Evolutionary conservation across 1,140 invertebrate species (phyloP).

Genomic region (Drosophila mauritiana): DNA sequence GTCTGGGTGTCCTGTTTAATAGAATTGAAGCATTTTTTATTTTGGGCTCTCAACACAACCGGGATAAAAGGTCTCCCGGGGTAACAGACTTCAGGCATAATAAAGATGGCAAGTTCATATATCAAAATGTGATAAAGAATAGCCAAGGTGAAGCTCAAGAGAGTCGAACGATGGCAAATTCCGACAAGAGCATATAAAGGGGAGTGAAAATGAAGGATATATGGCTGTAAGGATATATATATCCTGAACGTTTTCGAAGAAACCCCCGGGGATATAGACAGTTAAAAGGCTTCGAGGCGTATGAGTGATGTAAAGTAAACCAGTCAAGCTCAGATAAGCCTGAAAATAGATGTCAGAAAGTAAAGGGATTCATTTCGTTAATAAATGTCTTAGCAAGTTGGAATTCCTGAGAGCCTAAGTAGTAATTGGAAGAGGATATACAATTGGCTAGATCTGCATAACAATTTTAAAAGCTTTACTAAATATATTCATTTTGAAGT

Average conservation of each 20-base stretch:
- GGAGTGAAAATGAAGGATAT: neutral
- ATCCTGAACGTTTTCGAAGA: constrained; percentile 17
- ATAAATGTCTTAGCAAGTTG: neutral
- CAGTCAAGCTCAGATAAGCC: constrained; percentile 5
- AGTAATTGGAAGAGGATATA: neutral
- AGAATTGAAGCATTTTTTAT: constrained; percentile 71
- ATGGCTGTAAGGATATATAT: neutral
- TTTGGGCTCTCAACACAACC: constrained; percentile 41
- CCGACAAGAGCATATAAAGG: neutral
- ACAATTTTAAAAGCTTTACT: neutral
- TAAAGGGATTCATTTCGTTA: neutral
- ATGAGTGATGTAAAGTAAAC: neutral
- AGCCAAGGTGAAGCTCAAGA: neutral
- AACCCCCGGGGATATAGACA: constrained; percentile 14
- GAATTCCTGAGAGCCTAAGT: neutral
- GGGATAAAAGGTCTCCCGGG: constrained; percentile 64
- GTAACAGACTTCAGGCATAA: constrained; percentile 51
- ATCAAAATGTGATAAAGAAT: constrained; percentile 51
- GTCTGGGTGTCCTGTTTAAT: constrained; percentile 46
- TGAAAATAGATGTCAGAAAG: neutral
- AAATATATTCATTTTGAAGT: neutral
- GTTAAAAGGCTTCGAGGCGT: neutral
- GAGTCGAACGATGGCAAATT: constrained; percentile 10
- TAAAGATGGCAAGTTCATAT: constrained; percentile 56
- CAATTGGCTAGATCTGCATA: neutral